These are phyloP conservation scores for Yasuhikotakia modesta DNA, from an alignment of 2,797 vertebrate genomes.

Conservation along the genomic window DNA sequence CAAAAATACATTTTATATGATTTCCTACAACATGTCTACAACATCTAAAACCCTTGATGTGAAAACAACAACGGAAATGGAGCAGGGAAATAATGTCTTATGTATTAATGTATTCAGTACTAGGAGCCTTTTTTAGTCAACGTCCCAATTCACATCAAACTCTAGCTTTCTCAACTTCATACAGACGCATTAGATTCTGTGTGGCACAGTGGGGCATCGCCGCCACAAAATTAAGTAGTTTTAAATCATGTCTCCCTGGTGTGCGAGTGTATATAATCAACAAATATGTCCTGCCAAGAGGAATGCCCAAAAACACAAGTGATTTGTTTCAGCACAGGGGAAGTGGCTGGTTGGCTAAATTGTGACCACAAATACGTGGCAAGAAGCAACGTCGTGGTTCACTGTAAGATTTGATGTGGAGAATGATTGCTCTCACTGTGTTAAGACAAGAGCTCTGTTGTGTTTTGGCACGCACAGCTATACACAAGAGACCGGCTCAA, in stretches of 20 bases:
- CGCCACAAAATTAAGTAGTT: background rate
- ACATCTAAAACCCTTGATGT: background rate
- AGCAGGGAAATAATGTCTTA: conserved; percentile 53
- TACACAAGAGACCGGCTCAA: conserved; percentile 13
- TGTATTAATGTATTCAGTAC: background rate
- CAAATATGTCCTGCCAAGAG: background rate
- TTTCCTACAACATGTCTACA: background rate
- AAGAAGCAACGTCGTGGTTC: background rate
- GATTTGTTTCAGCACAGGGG: conserved; percentile 6
- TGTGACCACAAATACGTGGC: background rate
- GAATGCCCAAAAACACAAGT: background rate
- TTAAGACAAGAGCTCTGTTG: background rate
- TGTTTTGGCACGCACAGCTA: background rate
- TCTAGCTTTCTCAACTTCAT: conserved; percentile 23
- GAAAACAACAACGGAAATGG: conserved; percentile 1
- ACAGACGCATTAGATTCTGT: conserved; percentile 54
- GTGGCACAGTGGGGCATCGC: conserved; percentile 48
- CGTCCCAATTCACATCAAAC: conserved; percentile 26
- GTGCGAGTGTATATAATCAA: background rate
- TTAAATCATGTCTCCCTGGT: background rate
- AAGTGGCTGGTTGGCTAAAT: background rate
- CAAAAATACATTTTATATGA: background rate
- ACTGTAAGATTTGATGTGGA: background rate
- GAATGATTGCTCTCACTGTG: background rate
- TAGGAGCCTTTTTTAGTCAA: conserved; percentile 27